Base-by-base conservation (phyloP, 2,888 invertebrate genomes). In the Orthonevra nobilis region DNA sequence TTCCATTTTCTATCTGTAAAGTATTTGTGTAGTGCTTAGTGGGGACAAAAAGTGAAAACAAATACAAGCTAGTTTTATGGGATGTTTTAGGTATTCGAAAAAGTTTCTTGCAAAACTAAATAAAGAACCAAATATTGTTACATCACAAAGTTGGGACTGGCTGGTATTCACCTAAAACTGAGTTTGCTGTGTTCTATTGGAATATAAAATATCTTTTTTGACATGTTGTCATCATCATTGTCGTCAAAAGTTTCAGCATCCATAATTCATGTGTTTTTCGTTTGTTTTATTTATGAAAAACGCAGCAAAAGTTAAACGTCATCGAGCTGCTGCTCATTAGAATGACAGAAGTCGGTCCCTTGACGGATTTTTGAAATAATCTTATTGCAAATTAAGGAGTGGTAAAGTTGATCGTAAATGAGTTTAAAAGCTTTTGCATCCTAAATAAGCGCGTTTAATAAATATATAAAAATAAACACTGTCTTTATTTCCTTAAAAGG, bases 141-240 rank as follows among this genome's bases (percentile, higher is more conserved):
- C 61, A 52, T 58, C 70, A 44, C 44, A 58, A 70, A 63, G 63
- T 52, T 54, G n/a, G n/a, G n/a, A n/a, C n/a, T n/a, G 44, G 42
- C 23, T 56, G 56, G 42, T 68, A 17, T 32, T 12, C 20, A 23
- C 30, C n/a, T 12, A 17, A 38, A 17, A 32, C 19, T 14, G 38
- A 56, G 52, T 15, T 30, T 38, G 19, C 19, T 46, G 36, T 14
- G 36, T 36, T 28, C 70, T 36, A 70, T 30, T 48, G 66, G 77
- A 72, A 72, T 79, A 79, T 79, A 72, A 79, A 79, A 79, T 79
- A n/a, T 79, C 72, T 66, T 66, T 73, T 72, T 79, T 42, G 60
- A 72, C 54, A 66, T 66, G 54, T 40, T 66, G 60, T 48, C 64
- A 54, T 52, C 58, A 38, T 36, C 58, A 61, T 42, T 28, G 36